A percentile compares a stretch with the other conserved stretches of the same genome.
These are phyloP conservation scores for Notodonta dromedarius DNA, from an alignment of 2,888 invertebrate genomes.

Conservation along the genomic window DNA sequence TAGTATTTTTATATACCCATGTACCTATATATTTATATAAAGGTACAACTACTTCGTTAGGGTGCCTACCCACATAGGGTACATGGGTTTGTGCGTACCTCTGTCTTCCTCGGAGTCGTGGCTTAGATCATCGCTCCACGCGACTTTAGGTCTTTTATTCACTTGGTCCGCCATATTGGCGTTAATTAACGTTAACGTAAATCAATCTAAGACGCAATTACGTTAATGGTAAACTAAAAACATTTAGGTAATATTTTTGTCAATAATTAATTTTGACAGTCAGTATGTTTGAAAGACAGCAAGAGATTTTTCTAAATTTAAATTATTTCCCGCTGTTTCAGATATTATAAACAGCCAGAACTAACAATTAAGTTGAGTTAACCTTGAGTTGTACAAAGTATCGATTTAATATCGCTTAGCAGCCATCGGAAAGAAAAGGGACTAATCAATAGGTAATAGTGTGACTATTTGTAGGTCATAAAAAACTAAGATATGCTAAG, in stretches of 20 bases:
- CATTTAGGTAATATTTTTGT: slow-evolving; percentile 11
- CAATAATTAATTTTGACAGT: neutral
- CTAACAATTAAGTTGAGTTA: no score
- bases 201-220: slow-evolving; percentile 15
- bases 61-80: no score
- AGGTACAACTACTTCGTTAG: no score
- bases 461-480: no score
- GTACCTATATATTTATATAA: no score
- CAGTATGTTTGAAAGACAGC: neutral
- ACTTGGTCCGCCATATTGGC: slow-evolving; percentile 46
- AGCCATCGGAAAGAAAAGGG: neutral
- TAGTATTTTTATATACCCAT: no score
- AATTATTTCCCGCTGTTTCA: neutral
- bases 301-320: slow-evolving; percentile 14
- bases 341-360: slow-evolving; percentile 8
- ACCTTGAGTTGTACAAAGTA: neutral
- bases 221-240: slow-evolving; percentile 11
- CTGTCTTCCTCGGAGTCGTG: slow-evolving; percentile 79
- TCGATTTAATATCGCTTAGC: neutral
- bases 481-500: no score
- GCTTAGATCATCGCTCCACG: slow-evolving; percentile 80
- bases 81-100: slow-evolving; percentile 47
- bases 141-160: slow-evolving; percentile 59
- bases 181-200: slow-evolving; percentile 16
- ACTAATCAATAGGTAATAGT: no score